Base-by-base conservation (phyloP, 2,797 vertebrate genomes). In the Amblyraja radiata region DNA sequence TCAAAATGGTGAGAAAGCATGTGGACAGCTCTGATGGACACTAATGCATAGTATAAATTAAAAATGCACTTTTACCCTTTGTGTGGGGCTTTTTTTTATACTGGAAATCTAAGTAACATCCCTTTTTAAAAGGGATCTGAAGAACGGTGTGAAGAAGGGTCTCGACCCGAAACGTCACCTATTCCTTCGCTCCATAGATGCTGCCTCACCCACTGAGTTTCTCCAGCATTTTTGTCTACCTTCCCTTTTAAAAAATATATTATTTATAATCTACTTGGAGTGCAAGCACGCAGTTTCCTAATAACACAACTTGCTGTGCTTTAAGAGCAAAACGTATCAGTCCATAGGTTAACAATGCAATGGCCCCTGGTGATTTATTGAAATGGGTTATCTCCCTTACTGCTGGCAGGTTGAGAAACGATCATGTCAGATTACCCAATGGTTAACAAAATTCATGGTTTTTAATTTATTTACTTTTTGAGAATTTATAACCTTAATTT, bases 41-140 rank as follows among this genome's bases (percentile, higher is more conserved):
- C 13, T 58, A 92, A 92, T 58, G 39, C 14, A n/a, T 23, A 92
- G 54, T 36, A 92, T n/a, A n/a, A 68, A 73, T 36, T 65, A 91
- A 65, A 92, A 73, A 76, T 92, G 25, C 71, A n/a, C 2, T 91
- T 76, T 32, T 16, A 54, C 39, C 84, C 36, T 11, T 65, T 91
- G 68, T 36, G 65, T 74, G 32, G 21, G 36, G 36, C 61, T 36
- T 92, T 58, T 5, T 28, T 54, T 76, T 8, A 8, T 36, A 88
- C 61, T 84, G 25, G 14, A 88, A 88, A 68, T 65, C 84, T 36
- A 88, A 32, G 58, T 88, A 88, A 68, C 23, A 84, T 88, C 61
- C 61, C 36, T 36, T 68, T 68, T 88, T 88, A 18, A 65, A 88
- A 88, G 23, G 46, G 46, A 54, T 54, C 5, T 54, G 46, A 54